Conservation (phyloP, 1,140 invertebrate species). For the Drosophila subpulchrella region DNA sequence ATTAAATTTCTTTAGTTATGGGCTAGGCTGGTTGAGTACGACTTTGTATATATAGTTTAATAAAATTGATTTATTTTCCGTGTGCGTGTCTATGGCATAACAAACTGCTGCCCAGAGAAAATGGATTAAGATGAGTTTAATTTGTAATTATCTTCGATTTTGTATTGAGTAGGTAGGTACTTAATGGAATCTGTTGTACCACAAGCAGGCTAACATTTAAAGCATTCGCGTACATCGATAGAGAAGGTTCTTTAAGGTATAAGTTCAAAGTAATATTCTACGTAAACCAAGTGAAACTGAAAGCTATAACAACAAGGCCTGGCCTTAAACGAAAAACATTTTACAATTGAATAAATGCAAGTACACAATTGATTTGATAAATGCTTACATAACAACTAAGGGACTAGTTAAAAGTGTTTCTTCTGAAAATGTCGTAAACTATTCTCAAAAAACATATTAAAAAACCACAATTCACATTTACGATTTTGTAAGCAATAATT, state of each 20-base stretch:
- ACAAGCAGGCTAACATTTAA: conserved; percentile 82
- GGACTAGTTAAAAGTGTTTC: conserved; percentile 61
- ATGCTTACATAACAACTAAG: conserved; percentile 57
- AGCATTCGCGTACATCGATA: conserved; percentile 70
- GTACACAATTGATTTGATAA: conserved; percentile 18
- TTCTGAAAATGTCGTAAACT: conserved; percentile 40
- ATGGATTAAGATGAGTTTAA: conserved; percentile 48
- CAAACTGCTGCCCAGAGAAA: conserved; percentile 66
- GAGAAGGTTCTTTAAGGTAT: conserved; percentile 23
- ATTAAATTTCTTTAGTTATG: conserved; percentile 76
- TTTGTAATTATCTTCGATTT: conserved; percentile 45
- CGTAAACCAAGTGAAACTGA: conserved; percentile 39
- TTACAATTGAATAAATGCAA: conserved; percentile 45
- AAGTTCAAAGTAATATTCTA: conserved; percentile 12
- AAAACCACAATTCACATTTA: conserved; percentile 33
- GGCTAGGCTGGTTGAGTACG: conserved; percentile 54
- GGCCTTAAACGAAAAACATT: conserved; percentile 58
- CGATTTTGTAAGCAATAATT: conserved; percentile 71
- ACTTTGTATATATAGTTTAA: conserved; percentile 52
- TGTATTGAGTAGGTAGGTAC: conserved; percentile 71
- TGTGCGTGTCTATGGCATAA: conserved; percentile 57
- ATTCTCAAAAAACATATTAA: conserved; percentile 41
- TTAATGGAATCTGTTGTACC: conserved; percentile 75
- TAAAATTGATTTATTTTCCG: conserved; percentile 56
- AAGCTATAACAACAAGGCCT: conserved; percentile 66